Evolutionary conservation across 2,797 vertebrate species (phyloP).

Genomic region (Melanotaenia maccullochi): DNA sequence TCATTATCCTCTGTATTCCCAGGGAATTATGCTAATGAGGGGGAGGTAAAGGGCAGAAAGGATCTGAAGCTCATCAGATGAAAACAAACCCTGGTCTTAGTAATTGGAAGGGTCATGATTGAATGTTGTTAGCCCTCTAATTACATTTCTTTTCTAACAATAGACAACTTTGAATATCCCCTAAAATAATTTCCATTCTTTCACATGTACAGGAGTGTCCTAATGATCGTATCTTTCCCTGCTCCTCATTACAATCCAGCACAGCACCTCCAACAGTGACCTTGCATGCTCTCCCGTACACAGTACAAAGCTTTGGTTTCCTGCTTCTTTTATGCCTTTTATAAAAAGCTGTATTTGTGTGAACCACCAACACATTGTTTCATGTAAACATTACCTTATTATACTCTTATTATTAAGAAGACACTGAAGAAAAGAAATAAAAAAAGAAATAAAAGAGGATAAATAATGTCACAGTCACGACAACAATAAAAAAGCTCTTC

Average conservation of each 20-base stretch:
- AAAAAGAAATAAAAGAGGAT: no score
- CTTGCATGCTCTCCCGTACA: slow-evolving; percentile 1
- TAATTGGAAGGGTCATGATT: slow-evolving; percentile 78
- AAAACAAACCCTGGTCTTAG: slow-evolving; percentile 67
- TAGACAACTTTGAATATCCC: slow-evolving; percentile 59
- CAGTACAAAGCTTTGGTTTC: slow-evolving; percentile 3
- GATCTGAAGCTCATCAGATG: slow-evolving; percentile 76
- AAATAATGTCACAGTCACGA: slow-evolving; percentile 5
- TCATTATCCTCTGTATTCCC: slow-evolving; percentile 75
- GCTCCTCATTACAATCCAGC: slow-evolving; percentile 26
- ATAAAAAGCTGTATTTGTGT: not conserved
- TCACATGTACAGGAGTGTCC: slow-evolving; percentile 28
- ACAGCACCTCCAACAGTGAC: slow-evolving; percentile 35
- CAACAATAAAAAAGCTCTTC: slow-evolving; percentile 30
- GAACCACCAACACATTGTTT: slow-evolving; percentile 18
- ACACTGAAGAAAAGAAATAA: slow-evolving; percentile 2
- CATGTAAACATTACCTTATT: slow-evolving; percentile 5
- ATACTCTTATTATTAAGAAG: not conserved
- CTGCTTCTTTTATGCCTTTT: slow-evolving; percentile 1
- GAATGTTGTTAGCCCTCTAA: slow-evolving; percentile 69
- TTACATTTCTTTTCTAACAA: slow-evolving; percentile 67
- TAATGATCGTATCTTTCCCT: slow-evolving; percentile 44
- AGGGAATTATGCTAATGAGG: slow-evolving; percentile 78
- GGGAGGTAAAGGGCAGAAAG: slow-evolving; percentile 74
- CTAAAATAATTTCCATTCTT: slow-evolving; percentile 56